Percentiles rank a stretch among this genome's conserved stretches.
phyloP scores from a whole-genome alignment of 2,113 vertebrate genomes.

The Girardinichthys multiradiatus region DNA sequence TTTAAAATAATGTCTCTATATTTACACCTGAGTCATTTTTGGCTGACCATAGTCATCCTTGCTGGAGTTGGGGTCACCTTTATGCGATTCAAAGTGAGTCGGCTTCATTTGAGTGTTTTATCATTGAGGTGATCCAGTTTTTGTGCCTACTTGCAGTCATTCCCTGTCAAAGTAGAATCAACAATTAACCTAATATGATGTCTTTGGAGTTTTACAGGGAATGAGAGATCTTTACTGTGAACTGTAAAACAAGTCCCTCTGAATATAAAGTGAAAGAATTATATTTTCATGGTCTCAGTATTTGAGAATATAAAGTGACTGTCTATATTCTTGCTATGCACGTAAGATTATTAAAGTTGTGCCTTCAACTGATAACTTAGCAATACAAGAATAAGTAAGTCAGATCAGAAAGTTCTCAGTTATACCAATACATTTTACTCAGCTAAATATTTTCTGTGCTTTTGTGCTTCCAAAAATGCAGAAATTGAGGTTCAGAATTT shows the following conservation, averaged over 20 bases:
- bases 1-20: neutral
- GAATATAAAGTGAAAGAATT: too few relatives aligned
- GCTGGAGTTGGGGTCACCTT: too few relatives aligned
- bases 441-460: neutral
- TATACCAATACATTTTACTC: neutral
- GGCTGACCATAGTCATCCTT: too few relatives aligned
- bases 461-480: neutral
- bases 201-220: too few relatives aligned
- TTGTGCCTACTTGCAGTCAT: neutral
- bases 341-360: neutral
- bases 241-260: too few relatives aligned
- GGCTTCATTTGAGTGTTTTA: too few relatives aligned
- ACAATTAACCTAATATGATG: neutral
- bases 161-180: neutral
- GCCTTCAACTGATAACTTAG: neutral
- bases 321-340: neutral
- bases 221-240: too few relatives aligned
- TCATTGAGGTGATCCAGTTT: neutral
- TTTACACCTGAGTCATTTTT: too few relatives aligned
- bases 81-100: too few relatives aligned
- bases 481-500: neutral
- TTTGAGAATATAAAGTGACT: too few relatives aligned
- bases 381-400: conserved; percentile 2
- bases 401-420: neutral
- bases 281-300: too few relatives aligned